Percentiles rank a stretch among this genome's conserved stretches.
These are phyloP conservation scores for Cathartes aura DNA, from an alignment of 2,113 vertebrate species.

Conservation along the genomic window DNA sequence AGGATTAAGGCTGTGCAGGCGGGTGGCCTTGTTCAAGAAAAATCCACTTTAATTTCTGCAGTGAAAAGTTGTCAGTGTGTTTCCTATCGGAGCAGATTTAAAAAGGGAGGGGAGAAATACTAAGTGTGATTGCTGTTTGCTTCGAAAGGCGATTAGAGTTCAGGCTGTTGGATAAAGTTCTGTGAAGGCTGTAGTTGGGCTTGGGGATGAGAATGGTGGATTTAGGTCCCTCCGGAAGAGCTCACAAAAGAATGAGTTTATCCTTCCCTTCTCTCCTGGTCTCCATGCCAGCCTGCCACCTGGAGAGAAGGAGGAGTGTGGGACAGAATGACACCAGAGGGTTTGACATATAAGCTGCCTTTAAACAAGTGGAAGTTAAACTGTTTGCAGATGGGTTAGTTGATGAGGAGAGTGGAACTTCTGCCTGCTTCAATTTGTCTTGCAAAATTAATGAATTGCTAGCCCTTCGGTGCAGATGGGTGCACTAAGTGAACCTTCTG, in stretches of 20 bases:
- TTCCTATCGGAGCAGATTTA: slow-evolving; percentile 26
- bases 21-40: slow-evolving; percentile 46
- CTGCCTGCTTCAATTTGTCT: not conserved
- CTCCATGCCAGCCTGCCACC: not conserved
- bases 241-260: not conserved
- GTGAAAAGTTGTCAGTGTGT: slow-evolving; percentile 44
- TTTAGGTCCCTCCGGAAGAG: not conserved
- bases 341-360: not conserved
- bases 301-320: not conserved
- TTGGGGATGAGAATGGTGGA: not conserved
- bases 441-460: slow-evolving; percentile 34
- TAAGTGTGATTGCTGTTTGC: not conserved
- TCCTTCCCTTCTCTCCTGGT: not conserved
- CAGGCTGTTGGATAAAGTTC: not conserved
- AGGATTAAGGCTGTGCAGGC: slow-evolving; percentile 44
- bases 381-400: not conserved
- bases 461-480: not conserved
- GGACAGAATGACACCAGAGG: not conserved
- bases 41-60: slow-evolving; percentile 50
- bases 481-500: not conserved
- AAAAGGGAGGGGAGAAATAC: not conserved
- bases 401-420: not conserved
- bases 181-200: not conserved
- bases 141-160: slow-evolving; percentile 10
- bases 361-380: not conserved